Evolutionary conservation across 2,888 invertebrate species (phyloP), one percentile per base, ranked within the genome.

Genomic region (Pediacus dermestoides): DNA sequence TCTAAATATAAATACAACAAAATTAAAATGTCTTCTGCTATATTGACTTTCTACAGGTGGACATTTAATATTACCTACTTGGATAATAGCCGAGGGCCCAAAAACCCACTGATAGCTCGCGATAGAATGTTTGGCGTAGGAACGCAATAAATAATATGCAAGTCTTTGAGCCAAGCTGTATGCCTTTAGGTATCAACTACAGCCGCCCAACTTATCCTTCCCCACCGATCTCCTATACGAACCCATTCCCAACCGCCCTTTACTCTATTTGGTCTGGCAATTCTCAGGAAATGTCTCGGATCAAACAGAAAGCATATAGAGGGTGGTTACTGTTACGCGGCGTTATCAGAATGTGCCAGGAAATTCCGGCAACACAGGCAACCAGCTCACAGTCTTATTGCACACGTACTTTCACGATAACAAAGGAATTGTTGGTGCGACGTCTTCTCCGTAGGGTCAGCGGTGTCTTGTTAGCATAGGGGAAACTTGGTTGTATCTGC

Each of bases 281-380:
- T 53, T 61, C 59, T 59, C 56, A 60, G 63, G 61, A 67, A 67
- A 67, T 64, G 66, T 66, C 64, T 63, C 63, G 64, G 68, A 70
- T 70, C 70, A 69, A 69, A 69, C 68, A 68, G 67, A 68, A 70
- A 70, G 67, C 70, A 69, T 68, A 67, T 68, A 68, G 67, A 64
- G 65, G 67, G 66, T 67, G 68, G 68, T 68, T 67, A 63, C 63
- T 63, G 61, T 61, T 62, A 62, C 62, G 54, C 57, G 47, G 42
- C 27, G 16, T 44, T 41, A 23, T 48, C 40, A 56, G 64, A 61
- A 53, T 53, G 63, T 61, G 60, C 56, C 25, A 23, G 26, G 18
- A 16, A n/a, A n/a, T n/a, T 40, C 14, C 10, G 9, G 10, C 11
- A 28, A 21, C 16, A 6, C 26, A 16, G 10, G 9, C 30, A 4